These are phyloP conservation scores for Monopterus albus DNA, from an alignment of 2,113 vertebrate genomes.

Conservation along the genomic window DNA sequence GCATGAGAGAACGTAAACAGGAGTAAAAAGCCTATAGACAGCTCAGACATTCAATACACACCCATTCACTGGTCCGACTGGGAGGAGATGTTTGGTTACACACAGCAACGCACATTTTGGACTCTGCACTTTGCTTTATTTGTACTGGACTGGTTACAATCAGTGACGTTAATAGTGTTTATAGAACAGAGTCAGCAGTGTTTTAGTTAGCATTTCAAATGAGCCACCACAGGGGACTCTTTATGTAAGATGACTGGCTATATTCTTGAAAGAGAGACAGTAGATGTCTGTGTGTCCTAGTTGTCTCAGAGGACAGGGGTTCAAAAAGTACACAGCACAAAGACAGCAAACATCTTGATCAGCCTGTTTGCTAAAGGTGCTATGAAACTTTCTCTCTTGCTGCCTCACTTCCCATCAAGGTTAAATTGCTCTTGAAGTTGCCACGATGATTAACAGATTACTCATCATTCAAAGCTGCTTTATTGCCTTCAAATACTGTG, in stretches of 20 bases:
- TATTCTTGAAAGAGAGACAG: slow-evolving; percentile 55
- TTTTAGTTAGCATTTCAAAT: slow-evolving; percentile 55
- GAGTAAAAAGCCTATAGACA: slow-evolving; percentile 13
- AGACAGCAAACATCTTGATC: slow-evolving; percentile 63
- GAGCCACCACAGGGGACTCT: slow-evolving; percentile 48
- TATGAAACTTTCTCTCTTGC: slow-evolving; percentile 58
- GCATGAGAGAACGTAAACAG: slow-evolving; percentile 1
- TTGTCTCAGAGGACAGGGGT: slow-evolving; percentile 49
- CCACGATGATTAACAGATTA: slow-evolving; percentile 52
- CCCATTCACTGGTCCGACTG: not conserved
- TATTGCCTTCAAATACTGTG: slow-evolving; percentile 20
- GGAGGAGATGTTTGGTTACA: slow-evolving; percentile 9
- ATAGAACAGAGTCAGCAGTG: slow-evolving; percentile 45
- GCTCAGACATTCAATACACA: slow-evolving; percentile 27
- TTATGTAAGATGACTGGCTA: slow-evolving; percentile 52
- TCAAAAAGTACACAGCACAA: slow-evolving; percentile 62
- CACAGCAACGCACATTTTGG: slow-evolving; percentile 3
- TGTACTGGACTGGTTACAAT: not conserved
- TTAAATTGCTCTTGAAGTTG: slow-evolving; percentile 59
- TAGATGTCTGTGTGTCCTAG: slow-evolving; percentile 62
- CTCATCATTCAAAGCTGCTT: slow-evolving; percentile 58
- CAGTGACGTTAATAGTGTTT: slow-evolving; percentile 28
- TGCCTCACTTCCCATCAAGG: slow-evolving; percentile 53
- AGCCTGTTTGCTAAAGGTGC: slow-evolving; percentile 54
- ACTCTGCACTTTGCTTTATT: slow-evolving; percentile 14